Percentiles rank a stretch among this genome's conserved stretches.
phyloP scores from a whole-genome alignment of 2,113 vertebrate genomes.

The Genyomyrus donnyi region DNA sequence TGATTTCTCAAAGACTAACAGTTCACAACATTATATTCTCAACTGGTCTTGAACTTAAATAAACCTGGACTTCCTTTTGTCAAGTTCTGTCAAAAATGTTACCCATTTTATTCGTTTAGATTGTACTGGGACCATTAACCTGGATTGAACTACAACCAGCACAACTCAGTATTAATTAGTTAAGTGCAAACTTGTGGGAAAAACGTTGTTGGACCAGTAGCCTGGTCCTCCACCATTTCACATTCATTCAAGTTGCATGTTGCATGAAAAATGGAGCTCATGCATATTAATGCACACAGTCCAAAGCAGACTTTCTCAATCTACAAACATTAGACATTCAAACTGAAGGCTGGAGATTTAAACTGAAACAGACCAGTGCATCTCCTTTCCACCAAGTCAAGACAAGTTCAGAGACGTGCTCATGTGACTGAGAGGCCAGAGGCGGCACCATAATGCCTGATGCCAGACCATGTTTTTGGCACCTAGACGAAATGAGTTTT shows the following conservation, averaged over 20 bases:
- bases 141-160: neutral
- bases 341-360: neutral
- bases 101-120: neutral
- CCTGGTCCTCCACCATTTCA: neutral
- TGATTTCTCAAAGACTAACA: neutral
- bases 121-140: neutral
- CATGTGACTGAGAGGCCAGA: neutral
- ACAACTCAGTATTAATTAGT: neutral
- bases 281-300: neutral
- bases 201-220: neutral
- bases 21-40: neutral
- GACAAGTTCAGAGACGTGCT: neutral
- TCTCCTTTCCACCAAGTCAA: neutral
- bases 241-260: neutral
- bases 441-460: neutral
- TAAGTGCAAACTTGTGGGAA: neutral
- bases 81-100: neutral
- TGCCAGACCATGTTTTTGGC: neutral
- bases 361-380: neutral
- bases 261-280: neutral
- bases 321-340: neutral
- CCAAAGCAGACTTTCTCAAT: neutral
- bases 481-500: neutral
- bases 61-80: neutral
- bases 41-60: neutral